Base-by-base conservation (phyloP, 2,888 invertebrate species). In the Limnephilus marmoratus region DNA sequence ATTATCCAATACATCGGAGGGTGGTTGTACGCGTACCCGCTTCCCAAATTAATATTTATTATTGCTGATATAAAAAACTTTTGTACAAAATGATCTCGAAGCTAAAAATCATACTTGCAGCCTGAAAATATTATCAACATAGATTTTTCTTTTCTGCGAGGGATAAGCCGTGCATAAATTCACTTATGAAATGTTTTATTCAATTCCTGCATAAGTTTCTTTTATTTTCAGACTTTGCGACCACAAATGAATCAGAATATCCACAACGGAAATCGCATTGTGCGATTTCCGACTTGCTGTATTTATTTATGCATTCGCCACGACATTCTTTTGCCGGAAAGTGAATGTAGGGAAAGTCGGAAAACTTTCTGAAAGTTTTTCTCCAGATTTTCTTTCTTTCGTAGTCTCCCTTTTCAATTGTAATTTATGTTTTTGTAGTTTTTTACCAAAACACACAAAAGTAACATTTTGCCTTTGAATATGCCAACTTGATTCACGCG, bases 271-370 rank as follows among this genome's bases (percentile, higher is more conserved):
- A 86, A 86, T 24, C 29, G 86, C 45, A 24, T 29, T 45, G 29
- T 45, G 41, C 18, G 81, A 90, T 90, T 41, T 24, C n/a, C 29
- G 34, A 29, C 90, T 81, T 37, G 34, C n/a, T 31, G 49, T 34
- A 83, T 83, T 90, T 90, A 90, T 90, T 83, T 85, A 80, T 90
- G 90, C 90, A 90, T 90, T 90, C 90, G 90, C 86, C 85, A 90
- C 49, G 80, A 90, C 41, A 85, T 81, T 90, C 29, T 85, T 85
- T 90, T 80, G 29, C 18, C 15, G 24, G 45, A 15, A 86, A 88
- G 34, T 29, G 24, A 31, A 80, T 31, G 34, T 24, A 80, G 34
- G 9, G 29, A 68, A 88, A 88, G 29, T 45, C 86, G 29, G n/a
- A 86, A 86, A 86, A 83, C 37, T 83, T 86, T 45, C 49, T 2